These are phyloP conservation scores for Sminthurinus signatus DNA, from an alignment of 1,140 invertebrate species.

Conservation along the genomic window DNA sequence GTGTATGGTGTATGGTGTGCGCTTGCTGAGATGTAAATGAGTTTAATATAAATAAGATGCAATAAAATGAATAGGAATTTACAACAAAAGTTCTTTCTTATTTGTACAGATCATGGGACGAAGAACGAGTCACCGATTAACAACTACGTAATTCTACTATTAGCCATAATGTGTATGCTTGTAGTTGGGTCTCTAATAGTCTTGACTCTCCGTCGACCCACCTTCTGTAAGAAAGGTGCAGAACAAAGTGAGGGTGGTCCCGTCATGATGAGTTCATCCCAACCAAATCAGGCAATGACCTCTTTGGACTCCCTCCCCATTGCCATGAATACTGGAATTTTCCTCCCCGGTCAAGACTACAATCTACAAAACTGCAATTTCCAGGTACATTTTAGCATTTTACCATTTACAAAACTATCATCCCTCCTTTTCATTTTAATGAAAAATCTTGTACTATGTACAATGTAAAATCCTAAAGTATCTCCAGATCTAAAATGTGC, in stretches of 20 bases:
- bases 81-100: not conserved
- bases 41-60: too few relatives aligned
- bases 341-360: conserved; percentile 36
- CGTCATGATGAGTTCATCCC: not conserved
- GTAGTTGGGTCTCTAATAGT: conserved; percentile 33
- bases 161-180: conserved; percentile 36
- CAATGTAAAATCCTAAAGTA: too few relatives aligned
- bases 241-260: conserved; percentile 11
- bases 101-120: conserved; percentile 10
- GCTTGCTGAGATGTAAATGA: too few relatives aligned
- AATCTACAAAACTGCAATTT: conserved; percentile 36
- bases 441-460: too few relatives aligned
- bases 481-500: too few relatives aligned
- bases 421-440: too few relatives aligned
- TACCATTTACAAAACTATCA: too few relatives aligned
- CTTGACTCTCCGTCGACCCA: conserved; percentile 34
- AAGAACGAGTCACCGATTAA: conserved; percentile 18
- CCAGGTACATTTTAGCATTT: too few relatives aligned
- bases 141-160: conserved; percentile 35
- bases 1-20: too few relatives aligned
- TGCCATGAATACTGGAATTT: conserved; percentile 41
- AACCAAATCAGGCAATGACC: conserved; percentile 4
- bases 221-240: conserved; percentile 38
- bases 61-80: too few relatives aligned
- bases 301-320: conserved; percentile 31